phyloP scores from a whole-genome alignment of 2,888 invertebrate genomes.

The Calameuta idolon region DNA sequence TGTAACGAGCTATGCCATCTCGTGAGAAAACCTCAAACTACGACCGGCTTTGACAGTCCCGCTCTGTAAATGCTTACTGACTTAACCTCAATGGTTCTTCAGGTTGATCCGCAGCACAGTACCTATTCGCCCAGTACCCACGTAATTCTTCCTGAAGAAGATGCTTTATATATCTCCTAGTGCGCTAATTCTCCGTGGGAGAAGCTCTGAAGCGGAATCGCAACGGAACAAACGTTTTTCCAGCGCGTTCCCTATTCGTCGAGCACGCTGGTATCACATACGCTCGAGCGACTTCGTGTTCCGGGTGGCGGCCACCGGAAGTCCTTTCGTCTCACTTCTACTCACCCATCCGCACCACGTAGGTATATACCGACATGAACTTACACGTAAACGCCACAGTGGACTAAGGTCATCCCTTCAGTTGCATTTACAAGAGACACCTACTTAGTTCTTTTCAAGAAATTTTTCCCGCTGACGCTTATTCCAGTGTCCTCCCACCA shows the following conservation, averaged over 20 bases:
- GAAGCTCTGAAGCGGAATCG: neutral
- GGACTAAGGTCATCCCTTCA: conserved; percentile 10
- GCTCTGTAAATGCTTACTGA: neutral
- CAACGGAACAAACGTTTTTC: neutral
- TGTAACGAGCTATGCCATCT: neutral
- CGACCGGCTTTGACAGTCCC: neutral
- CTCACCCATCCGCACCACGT: conserved; percentile 36
- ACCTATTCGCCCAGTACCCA: neutral
- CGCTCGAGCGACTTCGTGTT: conserved; percentile 55
- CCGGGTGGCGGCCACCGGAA: conserved; percentile 62
- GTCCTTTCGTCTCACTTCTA: conserved; percentile 54
- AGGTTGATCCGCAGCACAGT: neutral
- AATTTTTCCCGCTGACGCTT: conserved; percentile 15
- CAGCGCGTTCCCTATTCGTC: conserved; percentile 8
- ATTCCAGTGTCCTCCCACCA: conserved; percentile 18
- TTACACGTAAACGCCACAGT: neutral
- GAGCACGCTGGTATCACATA: conserved; percentile 15
- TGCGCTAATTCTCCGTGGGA: neutral
- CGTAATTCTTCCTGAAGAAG: neutral
- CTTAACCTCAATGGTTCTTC: neutral
- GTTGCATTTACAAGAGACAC: conserved; percentile 22
- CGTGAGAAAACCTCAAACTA: neutral
- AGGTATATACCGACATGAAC: neutral
- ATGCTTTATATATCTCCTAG: neutral
- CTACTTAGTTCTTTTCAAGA: conserved; percentile 23